Base-by-base conservation (phyloP, 2,888 invertebrate species). In the Augiades crinisus region DNA sequence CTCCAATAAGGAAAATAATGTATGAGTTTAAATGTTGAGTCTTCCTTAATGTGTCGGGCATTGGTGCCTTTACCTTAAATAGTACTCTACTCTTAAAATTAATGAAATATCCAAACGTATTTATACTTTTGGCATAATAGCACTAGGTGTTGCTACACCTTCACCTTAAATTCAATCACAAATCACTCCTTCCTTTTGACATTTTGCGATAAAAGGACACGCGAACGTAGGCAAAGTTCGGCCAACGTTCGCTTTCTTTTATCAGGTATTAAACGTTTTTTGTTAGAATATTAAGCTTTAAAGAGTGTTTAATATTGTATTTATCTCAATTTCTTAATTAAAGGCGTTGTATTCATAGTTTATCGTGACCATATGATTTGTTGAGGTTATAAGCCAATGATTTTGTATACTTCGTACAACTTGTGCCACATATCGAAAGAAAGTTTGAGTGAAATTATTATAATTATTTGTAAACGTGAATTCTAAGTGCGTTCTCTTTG, bases 111-210 rank as follows among this genome's bases (percentile, higher is more conserved):
- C n/a, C n/a, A n/a, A n/a, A n/a, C n/a, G n/a, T n/a, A n/a, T n/a
- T n/a, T n/a, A n/a, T n/a, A n/a, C n/a, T n/a, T n/a, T n/a, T n/a
- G n/a, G n/a, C n/a, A n/a, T n/a, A n/a, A n/a, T n/a, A n/a, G 47
- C 47, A 38, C 37, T 47, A 13, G 31, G 12, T 31, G 33, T 16
- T 31, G 16, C 30, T 14, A 8, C 40, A 46, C 4, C 7, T 36
- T 34, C 17, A 34, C 58, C 65, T 72, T n/a, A n/a, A n/a, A n/a
- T n/a, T n/a, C n/a, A n/a, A n/a, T n/a, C n/a, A n/a, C n/a, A n/a
- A n/a, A n/a, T n/a, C n/a, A n/a, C n/a, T n/a, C 58, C 60, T 66
- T 80, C 79, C 74, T 86, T 86, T 88, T 86, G 85, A 84, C 85
- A 78, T 85, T 78, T 76, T 72, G 67, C 72, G 73, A 69, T 80